Base-by-base conservation (phyloP, 2,888 invertebrate genomes). In the Balanococcus diminutus region DNA sequence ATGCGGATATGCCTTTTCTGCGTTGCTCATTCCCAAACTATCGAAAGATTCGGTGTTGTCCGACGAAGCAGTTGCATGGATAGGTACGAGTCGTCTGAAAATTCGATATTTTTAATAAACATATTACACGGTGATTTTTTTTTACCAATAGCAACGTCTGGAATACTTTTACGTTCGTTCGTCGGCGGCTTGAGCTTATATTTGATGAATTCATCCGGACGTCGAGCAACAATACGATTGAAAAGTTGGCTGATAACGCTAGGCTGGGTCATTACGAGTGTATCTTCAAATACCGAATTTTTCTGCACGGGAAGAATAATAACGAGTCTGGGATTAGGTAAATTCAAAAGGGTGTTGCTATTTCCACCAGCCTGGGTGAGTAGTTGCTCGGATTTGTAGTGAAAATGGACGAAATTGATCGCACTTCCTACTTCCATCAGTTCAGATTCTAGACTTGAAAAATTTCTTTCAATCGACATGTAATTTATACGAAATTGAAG, bases 291-390 rank as follows among this genome's bases (percentile, higher is more conserved):
- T 19, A 19, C 36, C 6, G 28, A n/a, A 0, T 6, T 79, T 79
- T 79, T 79, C 19, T 79, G 36, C 9, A 36, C 28, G 2, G 75
- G 75, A 36, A 79, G 75, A 36, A 28, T 36, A 79, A 79, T 79
- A 1, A 79, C 75, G 6, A 79, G 75, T 28, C n/a, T 79, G 0
- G 75, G 75, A 28, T 79, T 79, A 79, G 75, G 75, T 79, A 36
- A 36, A n/a, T n/a, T n/a, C n/a, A n/a, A n/a, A n/a, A n/a, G n/a
- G n/a, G n/a, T n/a, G n/a, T n/a, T n/a, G n/a, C n/a, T n/a, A n/a
- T n/a, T n/a, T n/a, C n/a, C n/a, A n/a, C n/a, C n/a, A n/a, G n/a
- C n/a, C n/a, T n/a, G n/a, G n/a, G n/a, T n/a, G n/a, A n/a, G n/a
- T n/a, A n/a, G n/a, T n/a, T n/a, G n/a, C n/a, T n/a, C n/a, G n/a